phyloP scores from a whole-genome alignment of 2,113 vertebrate genomes.

The Sorex araneus region DNA sequence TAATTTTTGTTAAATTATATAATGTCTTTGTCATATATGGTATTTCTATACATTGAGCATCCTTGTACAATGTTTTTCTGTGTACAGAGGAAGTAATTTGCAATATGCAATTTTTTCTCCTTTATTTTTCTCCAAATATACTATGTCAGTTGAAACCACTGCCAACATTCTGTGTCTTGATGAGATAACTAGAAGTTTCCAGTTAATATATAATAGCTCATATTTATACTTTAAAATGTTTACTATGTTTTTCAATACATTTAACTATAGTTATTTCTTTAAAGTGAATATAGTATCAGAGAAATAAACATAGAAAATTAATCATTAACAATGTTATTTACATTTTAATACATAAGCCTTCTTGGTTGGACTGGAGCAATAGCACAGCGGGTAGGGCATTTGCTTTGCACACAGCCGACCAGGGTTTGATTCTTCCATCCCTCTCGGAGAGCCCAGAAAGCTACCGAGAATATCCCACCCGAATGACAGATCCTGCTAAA shows the following conservation, averaged over 20 bases:
- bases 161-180: not conserved
- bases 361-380: no score
- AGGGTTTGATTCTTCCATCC: no score
- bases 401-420: no score
- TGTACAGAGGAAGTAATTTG: not conserved
- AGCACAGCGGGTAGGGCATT: no score
- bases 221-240: not conserved
- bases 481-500: no score
- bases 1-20: not conserved
- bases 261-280: not conserved
- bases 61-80: not conserved
- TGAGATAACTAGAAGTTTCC: not conserved
- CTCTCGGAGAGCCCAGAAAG: no score
- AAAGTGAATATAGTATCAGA: not conserved
- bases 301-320: not conserved
- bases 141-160: not conserved
- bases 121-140: not conserved
- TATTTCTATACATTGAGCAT: not conserved
- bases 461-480: no score
- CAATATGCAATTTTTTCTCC: not conserved
- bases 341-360: no score
- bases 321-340: not conserved
- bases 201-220: not conserved
- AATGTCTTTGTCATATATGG: not conserved
- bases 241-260: not conserved